A percentile compares a stretch with the other conserved stretches of the same genome.
These are phyloP conservation scores for Periophthalmus magnuspinnatus DNA, from an alignment of 2,797 vertebrate species.

Conservation along the genomic window DNA sequence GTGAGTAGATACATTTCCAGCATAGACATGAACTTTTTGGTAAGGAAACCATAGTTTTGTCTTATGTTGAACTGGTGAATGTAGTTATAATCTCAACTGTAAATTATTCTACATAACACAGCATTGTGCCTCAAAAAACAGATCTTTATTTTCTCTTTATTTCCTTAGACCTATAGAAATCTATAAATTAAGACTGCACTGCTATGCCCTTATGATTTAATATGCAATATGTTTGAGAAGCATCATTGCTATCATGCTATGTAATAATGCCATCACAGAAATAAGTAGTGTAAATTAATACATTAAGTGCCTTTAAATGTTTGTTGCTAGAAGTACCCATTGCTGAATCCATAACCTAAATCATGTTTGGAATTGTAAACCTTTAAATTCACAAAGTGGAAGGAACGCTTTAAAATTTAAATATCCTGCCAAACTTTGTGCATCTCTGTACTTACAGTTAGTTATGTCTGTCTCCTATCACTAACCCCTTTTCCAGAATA, in stretches of 20 bases:
- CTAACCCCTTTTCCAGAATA: constrained; percentile 85
- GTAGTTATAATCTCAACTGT: background rate
- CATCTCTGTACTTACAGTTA: constrained; percentile 70
- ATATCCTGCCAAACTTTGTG: constrained; percentile 17
- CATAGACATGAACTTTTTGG: background rate
- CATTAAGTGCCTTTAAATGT: constrained; percentile 35
- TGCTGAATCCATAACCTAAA: constrained; percentile 1
- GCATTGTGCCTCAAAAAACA: background rate
- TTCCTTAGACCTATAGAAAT: background rate
- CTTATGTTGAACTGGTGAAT: background rate
- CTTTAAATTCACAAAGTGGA: background rate
- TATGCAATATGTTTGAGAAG: constrained; percentile 9
- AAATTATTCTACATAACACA: background rate
- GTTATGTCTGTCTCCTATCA: constrained; percentile 72
- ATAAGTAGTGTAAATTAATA: too few species aligned
- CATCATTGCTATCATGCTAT: constrained; percentile 6
- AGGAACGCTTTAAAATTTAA: background rate
- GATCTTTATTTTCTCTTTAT: background rate
- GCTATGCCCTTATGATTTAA: constrained; percentile 33
- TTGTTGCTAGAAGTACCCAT: constrained; percentile 15
- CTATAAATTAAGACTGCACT: background rate
- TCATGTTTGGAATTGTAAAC: background rate
- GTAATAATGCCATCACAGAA: background rate
- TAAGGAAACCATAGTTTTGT: background rate
- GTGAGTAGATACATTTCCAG: constrained; percentile 79